A percentile compares a stretch with the other conserved stretches of the same genome.
These are phyloP conservation scores for Phytoseiulus persimilis DNA, from an alignment of 2,888 invertebrate genomes.

Conservation along the genomic window DNA sequence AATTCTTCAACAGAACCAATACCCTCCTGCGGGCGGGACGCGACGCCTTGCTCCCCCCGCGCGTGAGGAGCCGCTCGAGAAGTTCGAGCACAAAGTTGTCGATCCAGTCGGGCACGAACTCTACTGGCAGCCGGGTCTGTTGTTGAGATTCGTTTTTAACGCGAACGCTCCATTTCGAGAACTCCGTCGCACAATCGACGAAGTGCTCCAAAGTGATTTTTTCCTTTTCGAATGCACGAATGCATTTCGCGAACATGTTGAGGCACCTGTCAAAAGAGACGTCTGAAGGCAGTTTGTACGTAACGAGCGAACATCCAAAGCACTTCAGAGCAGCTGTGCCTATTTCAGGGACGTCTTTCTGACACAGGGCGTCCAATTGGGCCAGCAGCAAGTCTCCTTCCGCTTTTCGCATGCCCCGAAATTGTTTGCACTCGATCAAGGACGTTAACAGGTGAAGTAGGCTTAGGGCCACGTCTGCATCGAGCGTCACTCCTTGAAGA, in stretches of 20 bases:
- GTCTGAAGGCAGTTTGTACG: neutral
- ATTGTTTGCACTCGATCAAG: neutral
- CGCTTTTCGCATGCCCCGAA: neutral
- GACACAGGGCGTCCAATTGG: neutral
- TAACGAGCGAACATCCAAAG: neutral
- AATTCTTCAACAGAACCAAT: neutral
- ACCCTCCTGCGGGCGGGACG: neutral
- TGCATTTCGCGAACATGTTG: neutral
- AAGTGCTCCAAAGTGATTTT: neutral
- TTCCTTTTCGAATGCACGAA: neutral
- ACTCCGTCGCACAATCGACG: neutral
- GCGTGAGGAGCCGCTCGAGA: neutral
- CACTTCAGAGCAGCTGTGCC: neutral
- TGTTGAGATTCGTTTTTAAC: neutral
- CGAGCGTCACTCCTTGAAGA: neutral
- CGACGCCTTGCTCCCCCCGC: neutral
- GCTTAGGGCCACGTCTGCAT: neutral
- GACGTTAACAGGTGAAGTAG: neutral
- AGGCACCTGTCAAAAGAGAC: neutral
- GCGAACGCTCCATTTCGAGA: neutral
- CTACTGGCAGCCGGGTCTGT: neutral
- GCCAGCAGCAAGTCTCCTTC: neutral
- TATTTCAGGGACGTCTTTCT: neutral
- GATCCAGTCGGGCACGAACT: neutral
- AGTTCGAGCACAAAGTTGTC: neutral